These are phyloP conservation scores for Borostomias antarcticus DNA, from an alignment of 2,797 vertebrate genomes.

Conservation along the genomic window DNA sequence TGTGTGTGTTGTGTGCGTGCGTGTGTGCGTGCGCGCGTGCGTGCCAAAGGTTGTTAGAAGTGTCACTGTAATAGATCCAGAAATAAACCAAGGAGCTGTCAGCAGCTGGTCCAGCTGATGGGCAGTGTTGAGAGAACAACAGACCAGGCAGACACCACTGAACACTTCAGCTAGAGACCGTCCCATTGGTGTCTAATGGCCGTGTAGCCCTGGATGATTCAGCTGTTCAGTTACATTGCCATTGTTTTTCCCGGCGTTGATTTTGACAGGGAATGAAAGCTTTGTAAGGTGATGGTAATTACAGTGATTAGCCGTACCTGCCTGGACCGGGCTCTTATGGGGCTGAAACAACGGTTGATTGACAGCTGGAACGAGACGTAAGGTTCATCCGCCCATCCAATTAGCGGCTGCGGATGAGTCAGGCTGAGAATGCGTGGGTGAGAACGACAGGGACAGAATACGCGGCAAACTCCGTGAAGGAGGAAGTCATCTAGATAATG, in stretches of 20 bases:
- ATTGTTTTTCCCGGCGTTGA: too few species aligned
- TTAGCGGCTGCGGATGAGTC: constrained; percentile 47
- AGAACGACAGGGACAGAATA: constrained; percentile 51
- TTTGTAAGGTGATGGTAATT: constrained; percentile 53
- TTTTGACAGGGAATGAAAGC: constrained; percentile 45
- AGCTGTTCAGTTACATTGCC: background rate
- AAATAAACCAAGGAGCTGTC: constrained; percentile 7
- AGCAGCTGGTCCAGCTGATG: background rate
- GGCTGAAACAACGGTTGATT: constrained; percentile 47
- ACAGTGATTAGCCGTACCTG: constrained; percentile 61
- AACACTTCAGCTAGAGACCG: background rate
- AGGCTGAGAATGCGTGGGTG: constrained; percentile 42
- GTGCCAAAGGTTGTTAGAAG: background rate
- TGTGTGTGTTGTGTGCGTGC: background rate
- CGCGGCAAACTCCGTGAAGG: constrained; percentile 35
- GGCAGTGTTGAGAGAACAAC: background rate
- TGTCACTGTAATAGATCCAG: background rate
- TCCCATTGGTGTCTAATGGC: background rate
- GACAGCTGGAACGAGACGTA: constrained; percentile 51
- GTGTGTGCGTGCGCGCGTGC: background rate
- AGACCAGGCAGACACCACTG: background rate
- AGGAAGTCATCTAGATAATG: constrained; percentile 28
- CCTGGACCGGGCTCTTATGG: constrained; percentile 56
- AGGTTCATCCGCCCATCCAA: constrained; percentile 52
- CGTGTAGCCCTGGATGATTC: background rate